phyloP scores from a whole-genome alignment of 2,797 vertebrate species.

The Arctocebus calabarensis region DNA sequence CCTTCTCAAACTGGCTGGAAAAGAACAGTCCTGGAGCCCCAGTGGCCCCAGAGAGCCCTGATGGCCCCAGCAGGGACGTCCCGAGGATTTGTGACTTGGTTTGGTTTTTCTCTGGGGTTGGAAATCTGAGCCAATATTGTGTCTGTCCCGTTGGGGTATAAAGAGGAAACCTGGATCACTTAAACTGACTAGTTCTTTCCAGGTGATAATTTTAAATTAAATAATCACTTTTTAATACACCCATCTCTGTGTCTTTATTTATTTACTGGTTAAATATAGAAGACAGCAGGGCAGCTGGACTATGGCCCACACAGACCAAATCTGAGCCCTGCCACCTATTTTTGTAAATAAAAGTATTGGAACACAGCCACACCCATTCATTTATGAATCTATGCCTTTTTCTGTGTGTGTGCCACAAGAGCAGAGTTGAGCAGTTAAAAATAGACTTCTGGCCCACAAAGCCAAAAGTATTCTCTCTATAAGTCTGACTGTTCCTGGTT shows the following conservation, averaged over 20 bases:
- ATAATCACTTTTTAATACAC: conserved; percentile 72
- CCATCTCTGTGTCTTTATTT: conserved; percentile 30
- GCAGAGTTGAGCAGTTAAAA: neutral
- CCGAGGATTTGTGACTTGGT: neutral
- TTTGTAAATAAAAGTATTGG: conserved; percentile 45
- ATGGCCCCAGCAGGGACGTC: neutral
- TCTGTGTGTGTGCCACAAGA: neutral
- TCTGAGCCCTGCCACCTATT: neutral
- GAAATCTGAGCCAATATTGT: conserved; percentile 74
- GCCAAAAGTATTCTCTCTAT: conserved; percentile 23
- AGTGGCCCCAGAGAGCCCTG: too few relatives aligned
- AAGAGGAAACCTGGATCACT: conserved; percentile 68
- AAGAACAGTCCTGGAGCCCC: neutral
- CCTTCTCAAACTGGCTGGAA: neutral
- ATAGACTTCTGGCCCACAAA: conserved; percentile 11
- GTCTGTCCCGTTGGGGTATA: conserved; percentile 75
- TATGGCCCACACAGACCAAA: neutral
- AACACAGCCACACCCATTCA: neutral
- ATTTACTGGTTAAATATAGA: neutral
- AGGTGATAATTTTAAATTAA: conserved; percentile 86
- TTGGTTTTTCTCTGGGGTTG: conserved; percentile 54
- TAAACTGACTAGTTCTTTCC: conserved; percentile 74
- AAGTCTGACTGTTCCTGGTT: neutral
- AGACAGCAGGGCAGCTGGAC: neutral
- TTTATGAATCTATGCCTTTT: neutral